Conservation (phyloP, 2,797 vertebrate genomes). For the Falco novaeseelandiae region DNA sequence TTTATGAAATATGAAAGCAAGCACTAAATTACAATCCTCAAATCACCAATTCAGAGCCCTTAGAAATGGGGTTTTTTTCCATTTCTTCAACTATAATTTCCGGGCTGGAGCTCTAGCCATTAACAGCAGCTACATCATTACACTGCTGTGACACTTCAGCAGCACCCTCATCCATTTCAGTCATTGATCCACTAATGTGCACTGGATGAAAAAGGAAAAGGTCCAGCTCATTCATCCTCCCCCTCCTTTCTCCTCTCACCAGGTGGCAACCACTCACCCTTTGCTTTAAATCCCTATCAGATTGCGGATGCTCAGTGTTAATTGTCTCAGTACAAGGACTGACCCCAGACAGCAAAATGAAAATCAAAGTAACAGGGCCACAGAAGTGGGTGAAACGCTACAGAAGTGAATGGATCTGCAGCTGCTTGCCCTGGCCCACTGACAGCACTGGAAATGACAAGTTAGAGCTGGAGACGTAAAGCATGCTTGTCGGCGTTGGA, state of each 20-base stretch:
- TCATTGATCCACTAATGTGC: slow-evolving; percentile 63
- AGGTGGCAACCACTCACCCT: slow-evolving; percentile 50
- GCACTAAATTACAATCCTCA: slow-evolving; percentile 29
- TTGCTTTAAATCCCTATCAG: slow-evolving; percentile 44
- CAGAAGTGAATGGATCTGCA: not conserved
- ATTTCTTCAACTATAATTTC: slow-evolving; percentile 62
- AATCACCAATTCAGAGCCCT: slow-evolving; percentile 22
- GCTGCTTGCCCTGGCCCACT: not conserved
- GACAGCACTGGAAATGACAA: not conserved
- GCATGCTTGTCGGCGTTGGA: not conserved
- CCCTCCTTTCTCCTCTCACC: slow-evolving; percentile 43
- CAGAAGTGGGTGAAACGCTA: not conserved
- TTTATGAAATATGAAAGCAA: slow-evolving; percentile 20
- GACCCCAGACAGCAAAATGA: not conserved
- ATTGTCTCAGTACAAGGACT: slow-evolving; percentile 27
- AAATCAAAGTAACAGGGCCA: not conserved
- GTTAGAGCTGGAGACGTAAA: not conserved
- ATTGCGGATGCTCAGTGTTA: slow-evolving; percentile 47
- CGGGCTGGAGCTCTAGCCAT: slow-evolving; percentile 44
- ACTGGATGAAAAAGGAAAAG: slow-evolving; percentile 49
- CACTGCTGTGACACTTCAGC: slow-evolving; percentile 36
- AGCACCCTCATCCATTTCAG: slow-evolving; percentile 67
- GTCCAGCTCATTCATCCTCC: slow-evolving; percentile 50
- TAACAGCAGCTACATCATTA: slow-evolving; percentile 64
- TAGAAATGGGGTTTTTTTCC: not conserved